These are phyloP conservation scores for Silurus lanzhouensis DNA, from an alignment of 2,797 vertebrate genomes.

Conservation along the genomic window DNA sequence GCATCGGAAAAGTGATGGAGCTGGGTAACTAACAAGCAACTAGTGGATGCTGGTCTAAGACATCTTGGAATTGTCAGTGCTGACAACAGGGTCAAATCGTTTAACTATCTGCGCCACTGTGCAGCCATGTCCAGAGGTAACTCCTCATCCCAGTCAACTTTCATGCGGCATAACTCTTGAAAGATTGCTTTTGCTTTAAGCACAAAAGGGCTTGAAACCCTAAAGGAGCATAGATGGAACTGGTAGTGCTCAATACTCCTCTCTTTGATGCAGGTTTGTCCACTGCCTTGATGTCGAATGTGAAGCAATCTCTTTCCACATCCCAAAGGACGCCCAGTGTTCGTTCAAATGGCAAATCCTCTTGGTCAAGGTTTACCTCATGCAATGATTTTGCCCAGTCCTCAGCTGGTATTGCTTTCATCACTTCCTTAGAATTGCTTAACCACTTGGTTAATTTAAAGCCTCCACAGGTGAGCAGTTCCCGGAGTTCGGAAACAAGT, in stretches of 20 bases:
- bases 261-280: not conserved
- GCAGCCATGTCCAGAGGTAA: not conserved
- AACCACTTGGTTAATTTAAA: conserved; percentile 7
- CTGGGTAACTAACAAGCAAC: not conserved
- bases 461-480: not conserved
- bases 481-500: not conserved
- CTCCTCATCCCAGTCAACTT: not conserved
- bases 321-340: not conserved
- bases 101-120: not conserved
- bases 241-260: not conserved
- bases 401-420: not conserved
- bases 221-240: not conserved
- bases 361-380: not conserved
- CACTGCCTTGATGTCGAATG: not conserved
- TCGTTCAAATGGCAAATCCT: not conserved
- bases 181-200: not conserved
- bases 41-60: not conserved
- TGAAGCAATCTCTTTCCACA: conserved; percentile 2
- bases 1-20: not conserved
- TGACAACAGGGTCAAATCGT: not conserved
- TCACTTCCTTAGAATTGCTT: not conserved
- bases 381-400: not conserved
- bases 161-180: not conserved
- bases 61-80: not conserved
- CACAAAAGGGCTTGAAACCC: not conserved